phyloP scores from a whole-genome alignment of 2,888 invertebrate genomes.

The Frankliniella fusca region DNA sequence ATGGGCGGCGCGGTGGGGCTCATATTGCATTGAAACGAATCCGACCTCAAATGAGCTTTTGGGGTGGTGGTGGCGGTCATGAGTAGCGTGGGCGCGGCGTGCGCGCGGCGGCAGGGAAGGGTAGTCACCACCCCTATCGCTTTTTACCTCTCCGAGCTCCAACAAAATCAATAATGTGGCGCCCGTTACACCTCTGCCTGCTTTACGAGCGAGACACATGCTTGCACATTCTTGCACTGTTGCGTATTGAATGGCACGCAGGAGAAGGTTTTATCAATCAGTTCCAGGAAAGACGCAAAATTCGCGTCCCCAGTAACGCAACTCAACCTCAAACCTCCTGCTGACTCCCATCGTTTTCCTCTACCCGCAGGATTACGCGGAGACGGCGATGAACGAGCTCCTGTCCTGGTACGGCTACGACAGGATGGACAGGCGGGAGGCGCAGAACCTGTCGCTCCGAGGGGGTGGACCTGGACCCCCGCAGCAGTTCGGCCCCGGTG shows the following conservation, averaged over 20 bases:
- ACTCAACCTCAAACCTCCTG: no score
- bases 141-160: no score
- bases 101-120: neutral
- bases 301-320: no score
- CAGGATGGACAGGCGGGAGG: slow-evolving; percentile 62
- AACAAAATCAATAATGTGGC: no score
- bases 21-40: neutral
- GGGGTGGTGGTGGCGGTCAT: neutral
- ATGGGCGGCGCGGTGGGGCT: neutral
- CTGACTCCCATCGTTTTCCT: neutral
- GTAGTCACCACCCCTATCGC: neutral
- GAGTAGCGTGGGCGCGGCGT: neutral
- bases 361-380: slow-evolving; percentile 75
- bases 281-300: no score
- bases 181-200: no score
- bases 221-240: no score
- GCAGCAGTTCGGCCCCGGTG: no score
- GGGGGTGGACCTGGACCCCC: neutral
- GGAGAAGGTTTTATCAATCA: no score
- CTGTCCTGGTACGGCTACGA: slow-evolving; percentile 89
- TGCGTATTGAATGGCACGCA: no score
- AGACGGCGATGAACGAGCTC: slow-evolving; percentile 87
- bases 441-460: slow-evolving; percentile 46
- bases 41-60: neutral
- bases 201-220: no score